phyloP scores from a whole-genome alignment of 2,113 vertebrate species.

The Albula glossodonta region DNA sequence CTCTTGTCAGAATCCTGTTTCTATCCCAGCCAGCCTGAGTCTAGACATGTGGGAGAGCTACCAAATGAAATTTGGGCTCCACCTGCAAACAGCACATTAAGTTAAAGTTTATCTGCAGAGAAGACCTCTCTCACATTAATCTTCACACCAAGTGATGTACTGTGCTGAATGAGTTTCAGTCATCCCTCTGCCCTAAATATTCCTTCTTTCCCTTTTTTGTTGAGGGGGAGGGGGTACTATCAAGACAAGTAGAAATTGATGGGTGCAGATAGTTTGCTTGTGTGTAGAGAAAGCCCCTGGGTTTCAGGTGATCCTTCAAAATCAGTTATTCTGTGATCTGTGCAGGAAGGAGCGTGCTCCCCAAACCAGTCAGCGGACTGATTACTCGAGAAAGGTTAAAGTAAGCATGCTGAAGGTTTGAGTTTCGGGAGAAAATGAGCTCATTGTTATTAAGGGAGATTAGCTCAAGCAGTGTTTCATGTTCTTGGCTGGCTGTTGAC shows the following conservation, averaged over 20 bases:
- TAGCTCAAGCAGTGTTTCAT: constrained; percentile 16
- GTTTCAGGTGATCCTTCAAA: neutral
- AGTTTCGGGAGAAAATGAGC: neutral
- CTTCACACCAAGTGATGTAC: neutral
- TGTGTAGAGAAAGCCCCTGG: neutral
- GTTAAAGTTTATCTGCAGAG: neutral
- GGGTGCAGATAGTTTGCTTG: neutral
- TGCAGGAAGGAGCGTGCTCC: neutral
- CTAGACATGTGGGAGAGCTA: neutral
- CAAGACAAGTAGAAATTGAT: neutral
- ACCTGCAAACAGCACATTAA: neutral
- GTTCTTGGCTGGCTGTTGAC: constrained; percentile 9
- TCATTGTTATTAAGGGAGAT: constrained; percentile 12
- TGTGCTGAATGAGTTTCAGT: neutral
- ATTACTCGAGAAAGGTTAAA: neutral
- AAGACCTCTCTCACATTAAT: neutral
- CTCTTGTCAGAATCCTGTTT: neutral
- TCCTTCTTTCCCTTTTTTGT: too few relatives aligned
- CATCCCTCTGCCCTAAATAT: neutral
- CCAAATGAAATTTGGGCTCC: neutral
- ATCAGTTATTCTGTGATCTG: neutral
- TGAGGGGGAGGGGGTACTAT: neutral
- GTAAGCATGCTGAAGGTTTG: neutral
- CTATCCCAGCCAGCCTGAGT: neutral
- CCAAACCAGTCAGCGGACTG: neutral